phyloP scores from a whole-genome alignment of 1,140 invertebrate species.

The Ceratina japonica region DNA sequence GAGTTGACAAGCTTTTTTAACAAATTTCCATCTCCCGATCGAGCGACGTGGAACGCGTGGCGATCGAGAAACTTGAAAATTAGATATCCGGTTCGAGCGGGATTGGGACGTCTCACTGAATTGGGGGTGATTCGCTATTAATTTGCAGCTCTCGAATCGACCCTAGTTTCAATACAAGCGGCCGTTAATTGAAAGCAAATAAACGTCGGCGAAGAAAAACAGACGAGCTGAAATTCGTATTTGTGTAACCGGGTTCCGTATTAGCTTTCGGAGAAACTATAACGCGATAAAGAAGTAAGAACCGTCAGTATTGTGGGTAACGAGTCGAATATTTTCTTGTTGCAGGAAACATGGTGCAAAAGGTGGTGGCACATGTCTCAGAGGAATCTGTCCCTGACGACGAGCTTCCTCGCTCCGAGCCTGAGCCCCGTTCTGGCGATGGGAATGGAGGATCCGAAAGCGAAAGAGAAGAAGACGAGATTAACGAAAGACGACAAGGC shows the following conservation, averaged over 20 bases:
- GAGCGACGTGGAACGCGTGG: not conserved
- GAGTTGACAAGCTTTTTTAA: not conserved
- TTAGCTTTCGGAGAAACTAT: not conserved
- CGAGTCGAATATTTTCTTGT: slow-evolving; percentile 18
- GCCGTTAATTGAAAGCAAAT: slow-evolving; percentile 23
- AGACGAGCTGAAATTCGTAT: not conserved
- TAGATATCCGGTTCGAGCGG: not conserved
- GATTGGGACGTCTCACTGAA: not conserved
- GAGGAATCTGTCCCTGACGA: slow-evolving; percentile 68
- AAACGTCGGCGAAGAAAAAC: not conserved
- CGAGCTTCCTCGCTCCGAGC: slow-evolving; percentile 65
- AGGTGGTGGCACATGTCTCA: slow-evolving; percentile 76
- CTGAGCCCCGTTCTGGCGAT: slow-evolving; percentile 70
- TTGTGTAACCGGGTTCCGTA: not conserved
- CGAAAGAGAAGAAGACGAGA: slow-evolving; percentile 52
- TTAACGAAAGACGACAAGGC: slow-evolving; percentile 24
- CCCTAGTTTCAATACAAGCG: not conserved
- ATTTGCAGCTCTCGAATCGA: not conserved
- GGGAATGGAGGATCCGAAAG: slow-evolving; percentile 48
- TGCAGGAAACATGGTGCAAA: slow-evolving; percentile 77
- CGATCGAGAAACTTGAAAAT: not conserved
- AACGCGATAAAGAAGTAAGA: not conserved
- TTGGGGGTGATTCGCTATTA: not conserved
- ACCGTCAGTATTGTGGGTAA: not conserved
- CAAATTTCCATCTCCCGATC: not conserved